A percentile compares a stretch with the other conserved stretches of the same genome.
Evolutionary conservation across 2,888 invertebrate species (phyloP).

Genomic region (Caenorhabditis panamensis): DNA sequence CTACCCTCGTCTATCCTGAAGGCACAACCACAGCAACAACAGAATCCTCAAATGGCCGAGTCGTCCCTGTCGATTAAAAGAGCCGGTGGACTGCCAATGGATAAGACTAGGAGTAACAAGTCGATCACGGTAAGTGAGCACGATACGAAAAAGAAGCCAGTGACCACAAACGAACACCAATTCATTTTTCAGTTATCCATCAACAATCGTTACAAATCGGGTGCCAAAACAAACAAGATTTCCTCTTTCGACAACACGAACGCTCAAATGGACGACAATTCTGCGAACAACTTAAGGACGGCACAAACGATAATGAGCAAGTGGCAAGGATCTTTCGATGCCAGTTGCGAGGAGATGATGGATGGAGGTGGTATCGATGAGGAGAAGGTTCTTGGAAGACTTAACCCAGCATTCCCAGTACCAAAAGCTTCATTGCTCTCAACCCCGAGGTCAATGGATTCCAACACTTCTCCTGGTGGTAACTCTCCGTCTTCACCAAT

Average conservation of each 20-base stretch:
- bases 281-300: slow-evolving; percentile 67
- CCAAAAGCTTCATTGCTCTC: slow-evolving; percentile 60
- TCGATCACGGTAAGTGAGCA: slow-evolving; percentile 70
- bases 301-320: slow-evolving; percentile 70
- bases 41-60: slow-evolving; percentile 61
- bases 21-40: slow-evolving; percentile 17
- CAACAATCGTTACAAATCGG: slow-evolving; percentile 71
- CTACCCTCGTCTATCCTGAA: slow-evolving; percentile 70
- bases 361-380: slow-evolving; percentile 61
- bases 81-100: slow-evolving; percentile 57
- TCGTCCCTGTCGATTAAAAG: slow-evolving; percentile 65
- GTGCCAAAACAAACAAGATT: slow-evolving; percentile 68
- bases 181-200: slow-evolving; percentile 71
- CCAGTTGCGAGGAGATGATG: slow-evolving; percentile 64
- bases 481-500: slow-evolving; percentile 57
- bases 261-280: slow-evolving; percentile 71
- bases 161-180: background rate
- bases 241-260: slow-evolving; percentile 69
- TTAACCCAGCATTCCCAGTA: slow-evolving; percentile 59
- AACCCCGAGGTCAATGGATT: slow-evolving; percentile 63
- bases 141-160: no score
- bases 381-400: slow-evolving; percentile 25
- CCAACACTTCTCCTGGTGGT: slow-evolving; percentile 59
- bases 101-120: slow-evolving; percentile 75
- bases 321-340: slow-evolving; percentile 72